These are phyloP conservation scores for Ischnus inquisitorius DNA, from an alignment of 2,888 invertebrate species.

Conservation along the genomic window DNA sequence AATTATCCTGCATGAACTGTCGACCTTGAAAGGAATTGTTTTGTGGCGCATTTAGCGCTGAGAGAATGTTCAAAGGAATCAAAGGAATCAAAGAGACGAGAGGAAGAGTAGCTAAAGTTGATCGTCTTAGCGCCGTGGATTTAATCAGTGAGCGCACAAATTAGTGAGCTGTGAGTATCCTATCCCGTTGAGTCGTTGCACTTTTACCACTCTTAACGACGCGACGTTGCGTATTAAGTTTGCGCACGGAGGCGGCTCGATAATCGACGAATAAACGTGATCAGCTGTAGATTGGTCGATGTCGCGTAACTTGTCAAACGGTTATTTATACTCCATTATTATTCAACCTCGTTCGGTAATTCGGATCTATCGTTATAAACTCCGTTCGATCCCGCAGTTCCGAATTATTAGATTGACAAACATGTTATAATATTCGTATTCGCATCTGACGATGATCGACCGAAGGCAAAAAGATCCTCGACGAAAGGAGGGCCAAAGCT, in stretches of 20 bases:
- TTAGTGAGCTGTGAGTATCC: not conserved
- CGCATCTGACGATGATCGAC: constrained; percentile 42
- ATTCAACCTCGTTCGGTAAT: not conserved
- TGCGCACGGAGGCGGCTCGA: too few species aligned
- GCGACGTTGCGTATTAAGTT: not conserved
- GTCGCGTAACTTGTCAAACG: not conserved
- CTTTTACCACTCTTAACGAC: not conserved
- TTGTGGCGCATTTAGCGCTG: not conserved
- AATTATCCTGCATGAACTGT: not conserved
- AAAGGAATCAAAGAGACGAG: constrained; percentile 15
- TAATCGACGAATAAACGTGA: not conserved
- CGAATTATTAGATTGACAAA: not conserved
- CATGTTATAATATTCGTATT: constrained; percentile 72
- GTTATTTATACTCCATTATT: not conserved
- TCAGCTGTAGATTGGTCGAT: not conserved
- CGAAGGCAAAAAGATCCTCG: constrained; percentile 60
- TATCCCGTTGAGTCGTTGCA: not conserved
- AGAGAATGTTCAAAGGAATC: constrained; percentile 33
- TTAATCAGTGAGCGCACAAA: not conserved
- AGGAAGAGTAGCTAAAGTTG: not conserved
- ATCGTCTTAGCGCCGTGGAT: not conserved
- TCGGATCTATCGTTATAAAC: not conserved
- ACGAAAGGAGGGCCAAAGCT: not conserved
- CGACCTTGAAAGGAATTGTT: not conserved
- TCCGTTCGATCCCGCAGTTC: not conserved